Evolutionary conservation across 2,888 invertebrate species (phyloP), one percentile per base, ranked within the genome.

Genomic region (Autographa pulchrina): DNA sequence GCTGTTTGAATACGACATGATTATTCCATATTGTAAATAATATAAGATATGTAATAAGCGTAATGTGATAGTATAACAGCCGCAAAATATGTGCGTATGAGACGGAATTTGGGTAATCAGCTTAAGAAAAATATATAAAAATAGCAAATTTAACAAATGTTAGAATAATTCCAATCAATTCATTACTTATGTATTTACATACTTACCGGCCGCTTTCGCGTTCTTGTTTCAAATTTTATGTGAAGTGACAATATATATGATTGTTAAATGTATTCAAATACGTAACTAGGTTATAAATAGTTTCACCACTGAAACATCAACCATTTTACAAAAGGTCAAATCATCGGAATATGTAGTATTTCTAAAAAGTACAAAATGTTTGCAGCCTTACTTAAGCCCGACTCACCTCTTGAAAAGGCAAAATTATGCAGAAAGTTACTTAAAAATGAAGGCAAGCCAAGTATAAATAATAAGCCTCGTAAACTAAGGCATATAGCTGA

Each of bases 61-160:
- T 86, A 86, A 86, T 89, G 88, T 89, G 89, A 88, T 89, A 87
- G 85, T 70, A 74, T 58, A 70, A 64, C 75, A 76, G 74, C 74
- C 72, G 81, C 75, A 68, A 71, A 76, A 70, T 59, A 64, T 65
- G 69, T 73, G 71, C 68, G 67, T 71, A 74, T 72, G 65, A 74
- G 62, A 76, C 82, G 61, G 75, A 75, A 62, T 68, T 70, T 67
- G 38, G 48, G 68, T 69, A 59, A 25, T 70, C 61, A 25, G 63
- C 67, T 54, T 68, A 65, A 11, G 59, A 31, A 52, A 56, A 69
- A 62, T 65, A 20, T 32, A 35, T n/a, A 16, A 63, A 59, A 60
- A 54, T 48, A 54, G 0, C 8, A 41, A 59, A 67, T 56, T n/a
- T 31, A 38, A 54, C 8, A 65, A 70, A 65, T 56, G 38, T 54